Conservation (phyloP, 2,113 vertebrate species). For the Collichthys lucidus region DNA sequence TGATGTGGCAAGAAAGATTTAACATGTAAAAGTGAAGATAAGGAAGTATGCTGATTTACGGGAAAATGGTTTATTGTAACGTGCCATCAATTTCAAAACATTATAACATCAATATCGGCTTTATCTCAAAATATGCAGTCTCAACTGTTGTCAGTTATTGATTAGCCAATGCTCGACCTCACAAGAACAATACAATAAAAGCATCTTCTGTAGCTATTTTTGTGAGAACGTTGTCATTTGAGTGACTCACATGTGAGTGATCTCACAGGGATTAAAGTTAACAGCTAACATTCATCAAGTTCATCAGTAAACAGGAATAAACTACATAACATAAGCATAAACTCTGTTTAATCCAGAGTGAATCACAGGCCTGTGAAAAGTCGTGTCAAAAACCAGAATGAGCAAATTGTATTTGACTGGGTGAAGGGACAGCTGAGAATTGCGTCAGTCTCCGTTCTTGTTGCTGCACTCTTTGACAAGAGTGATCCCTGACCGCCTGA, state of each 20-base stretch:
- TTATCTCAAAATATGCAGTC: neutral
- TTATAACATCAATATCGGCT: neutral
- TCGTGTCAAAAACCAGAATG: neutral
- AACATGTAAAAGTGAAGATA: slow-evolving; percentile 50
- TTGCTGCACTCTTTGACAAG: slow-evolving; percentile 66
- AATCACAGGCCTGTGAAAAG: slow-evolving; percentile 8
- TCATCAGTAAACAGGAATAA: neutral
- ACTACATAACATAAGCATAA: neutral
- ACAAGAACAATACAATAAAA: neutral
- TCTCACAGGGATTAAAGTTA: neutral
- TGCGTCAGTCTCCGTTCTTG: slow-evolving; percentile 66
- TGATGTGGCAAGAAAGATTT: slow-evolving; percentile 1
- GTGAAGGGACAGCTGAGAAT: slow-evolving; percentile 51
- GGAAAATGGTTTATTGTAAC: slow-evolving; percentile 49
- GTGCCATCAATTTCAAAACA: neutral
- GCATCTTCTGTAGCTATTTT: neutral
- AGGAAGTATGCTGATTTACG: slow-evolving; percentile 54
- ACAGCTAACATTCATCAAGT: neutral
- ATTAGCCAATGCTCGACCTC: neutral
- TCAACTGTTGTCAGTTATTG: neutral
- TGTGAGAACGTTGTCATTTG: neutral
- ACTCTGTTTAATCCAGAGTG: neutral
- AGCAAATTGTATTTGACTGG: neutral
- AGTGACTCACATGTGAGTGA: neutral
- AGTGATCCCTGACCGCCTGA: slow-evolving; percentile 79